Evolutionary conservation across 2,113 vertebrate species (phyloP), one percentile per base, ranked within the genome.

Genomic region (Centrocercus urophasianus): DNA sequence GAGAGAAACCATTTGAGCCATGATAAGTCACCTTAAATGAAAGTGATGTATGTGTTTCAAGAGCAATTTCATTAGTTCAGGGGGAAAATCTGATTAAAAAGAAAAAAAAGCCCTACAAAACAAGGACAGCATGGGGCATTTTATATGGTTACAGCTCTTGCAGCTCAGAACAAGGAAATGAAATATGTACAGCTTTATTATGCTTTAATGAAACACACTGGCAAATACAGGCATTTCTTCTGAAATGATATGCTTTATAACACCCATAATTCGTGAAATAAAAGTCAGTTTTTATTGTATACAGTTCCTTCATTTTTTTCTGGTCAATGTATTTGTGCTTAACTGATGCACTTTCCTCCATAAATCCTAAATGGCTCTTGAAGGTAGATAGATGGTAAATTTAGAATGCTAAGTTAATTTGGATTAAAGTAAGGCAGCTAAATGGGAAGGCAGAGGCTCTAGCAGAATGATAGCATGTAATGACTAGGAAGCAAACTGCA

Each of bases 151-250:
- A 89, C 72, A 43, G 65, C 63, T 92, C 45, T 69, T 71, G 80
- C 83, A 89, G 73, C 70, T 90, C 64, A 54, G 71, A 86, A 83
- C 50, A 87, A 86, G 88, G 90, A 93, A 92, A 96, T 96, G 66
- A 87, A 97, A 67, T 94, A 94, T 97, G 93, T 89, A 94, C 88
- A 64, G 79, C 73, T 94, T 96, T 93, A 90, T 97, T 91, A 96
- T 89, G 95, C 89, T 94, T 96, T 94, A 97, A 94, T 94, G 95
- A 95, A 93, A 92, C 73, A 79, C 67, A 56, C 63, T 63, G 90
- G 76, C 83, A 95, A 86, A 93, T 76, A 70, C 27, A 86, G 43
- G 18, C 63, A 30, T 69, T 95, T 88, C 82, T 32, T 25, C 87
- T 66, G 72, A 92, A 95, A 90, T 69, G 89, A 74, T 77, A 78